Evolutionary conservation across 2,113 vertebrate genomes (phyloP).

Genomic region (Festucalex cinctus): DNA sequence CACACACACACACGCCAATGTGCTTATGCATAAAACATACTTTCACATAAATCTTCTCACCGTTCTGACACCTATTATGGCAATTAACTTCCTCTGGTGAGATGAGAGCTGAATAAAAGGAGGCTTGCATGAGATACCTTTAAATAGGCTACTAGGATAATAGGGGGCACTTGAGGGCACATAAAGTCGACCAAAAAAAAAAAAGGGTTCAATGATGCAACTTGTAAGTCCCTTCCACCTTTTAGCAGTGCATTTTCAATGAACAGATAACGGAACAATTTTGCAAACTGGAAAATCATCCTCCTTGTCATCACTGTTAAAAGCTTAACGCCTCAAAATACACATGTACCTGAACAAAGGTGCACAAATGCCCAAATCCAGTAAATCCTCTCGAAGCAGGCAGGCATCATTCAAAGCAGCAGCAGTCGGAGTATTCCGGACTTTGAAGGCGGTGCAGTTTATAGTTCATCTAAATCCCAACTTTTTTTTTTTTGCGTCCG

Average conservation of each 20-base stretch:
- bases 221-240: background rate
- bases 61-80: background rate
- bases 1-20: background rate
- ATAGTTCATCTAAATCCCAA: constrained; percentile 45
- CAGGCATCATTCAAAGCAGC: constrained; percentile 62
- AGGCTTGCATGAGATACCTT: background rate
- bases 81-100: constrained; percentile 3
- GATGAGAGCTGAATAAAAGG: constrained; percentile 4
- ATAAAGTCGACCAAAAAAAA: constrained; percentile 11
- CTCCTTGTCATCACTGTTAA: background rate
- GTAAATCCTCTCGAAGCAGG: constrained; percentile 52
- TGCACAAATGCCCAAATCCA: constrained; percentile 60
- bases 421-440: constrained; percentile 54
- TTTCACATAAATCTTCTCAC: constrained; percentile 2
- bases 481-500: background rate
- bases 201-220: constrained; percentile 7
- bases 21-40: background rate
- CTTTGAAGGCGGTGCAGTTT: constrained; percentile 15
- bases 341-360: constrained; percentile 64
- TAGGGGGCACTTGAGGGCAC: background rate
- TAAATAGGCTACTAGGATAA: background rate
- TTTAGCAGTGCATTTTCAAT: background rate
- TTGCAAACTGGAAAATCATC: no score
- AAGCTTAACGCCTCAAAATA: background rate
- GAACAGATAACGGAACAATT: no score